These are phyloP conservation scores for Eristalis pertinax DNA, from an alignment of 2,888 invertebrate genomes.

Conservation along the genomic window DNA sequence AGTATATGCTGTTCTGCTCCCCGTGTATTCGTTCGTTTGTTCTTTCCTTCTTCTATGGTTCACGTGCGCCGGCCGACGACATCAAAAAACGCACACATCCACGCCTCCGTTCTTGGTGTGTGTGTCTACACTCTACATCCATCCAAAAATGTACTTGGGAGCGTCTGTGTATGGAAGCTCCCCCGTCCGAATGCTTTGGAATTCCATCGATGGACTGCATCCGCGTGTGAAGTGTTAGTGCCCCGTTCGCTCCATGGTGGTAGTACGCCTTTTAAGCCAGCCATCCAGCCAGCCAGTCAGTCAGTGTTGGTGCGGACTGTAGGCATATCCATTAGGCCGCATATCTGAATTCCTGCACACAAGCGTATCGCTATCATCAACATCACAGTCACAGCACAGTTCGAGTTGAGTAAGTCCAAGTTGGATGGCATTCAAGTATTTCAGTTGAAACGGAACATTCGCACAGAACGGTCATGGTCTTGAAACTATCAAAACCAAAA, in stretches of 20 bases:
- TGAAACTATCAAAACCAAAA: constrained; percentile 22
- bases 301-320: background rate
- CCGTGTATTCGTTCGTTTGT: constrained; percentile 2
- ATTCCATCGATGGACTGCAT: constrained; percentile 37
- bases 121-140: background rate
- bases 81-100: constrained; percentile 31
- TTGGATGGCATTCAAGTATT: constrained; percentile 76
- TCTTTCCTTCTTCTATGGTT: constrained; percentile 63
- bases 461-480: constrained; percentile 77
- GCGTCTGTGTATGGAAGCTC: background rate
- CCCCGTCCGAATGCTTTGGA: constrained; percentile 38
- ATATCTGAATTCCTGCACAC: constrained; percentile 47
- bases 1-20: constrained; percentile 14
- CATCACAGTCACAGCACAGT: constrained; percentile 68
- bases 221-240: background rate
- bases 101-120: background rate
- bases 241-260: background rate
- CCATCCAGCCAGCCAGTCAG: too few species aligned
- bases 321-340: background rate
- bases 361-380: constrained; percentile 44
- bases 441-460: constrained; percentile 81
- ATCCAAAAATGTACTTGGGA: background rate
- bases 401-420: constrained; percentile 80
- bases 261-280: background rate
- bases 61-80: constrained; percentile 72